Evolutionary conservation across 1,140 invertebrate species (phyloP), one percentile per base, ranked within the genome.

Genomic region (Parasteatoda tepidariorum): DNA sequence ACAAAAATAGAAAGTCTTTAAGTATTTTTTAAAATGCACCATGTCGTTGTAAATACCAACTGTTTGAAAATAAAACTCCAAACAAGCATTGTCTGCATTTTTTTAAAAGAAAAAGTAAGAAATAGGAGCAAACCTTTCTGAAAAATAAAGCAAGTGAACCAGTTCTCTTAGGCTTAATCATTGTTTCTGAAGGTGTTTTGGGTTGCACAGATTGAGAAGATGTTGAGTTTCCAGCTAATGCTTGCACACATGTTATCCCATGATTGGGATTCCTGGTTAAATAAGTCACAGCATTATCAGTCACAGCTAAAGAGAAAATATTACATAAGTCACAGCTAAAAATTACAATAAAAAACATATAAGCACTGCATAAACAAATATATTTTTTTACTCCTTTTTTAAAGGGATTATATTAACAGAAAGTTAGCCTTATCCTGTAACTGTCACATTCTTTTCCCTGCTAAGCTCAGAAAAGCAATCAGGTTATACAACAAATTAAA

Each of bases 111-210:
- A n/a, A n/a, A n/a, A n/a, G n/a, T n/a, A n/a, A n/a, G n/a, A n/a
- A n/a, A n/a, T n/a, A n/a, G n/a, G n/a, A n/a, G n/a, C 66, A 88
- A 89, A 93, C 92, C 90, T 95, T 95, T 88, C 94, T 91, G 86
- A 95, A 94, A 87, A 95, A 94, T 0, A 95, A 88, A 30, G 92
- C 92, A 15, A 94, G 89, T 1, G 94, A 94, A 9, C 92, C 92
- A 6, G 91, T 92, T 86, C 91, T 88, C 85, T 90, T 90, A 3
- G 92, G 90, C 87, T 89, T 91, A 18, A 89, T 89, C 70, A 81
- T 13, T 88, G 82, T 22, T 85, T 84, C 55, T 74, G 66, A 75
- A 22, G 83, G 66, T 54, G 57, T 84, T 70, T 70, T 70, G 13
- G 26, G 28, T 18, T 54, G 33, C 68, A 22, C 30, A 22, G 54